Base-by-base conservation (phyloP, 2,888 invertebrate species). In the Nasonovia ribisnigri region DNA sequence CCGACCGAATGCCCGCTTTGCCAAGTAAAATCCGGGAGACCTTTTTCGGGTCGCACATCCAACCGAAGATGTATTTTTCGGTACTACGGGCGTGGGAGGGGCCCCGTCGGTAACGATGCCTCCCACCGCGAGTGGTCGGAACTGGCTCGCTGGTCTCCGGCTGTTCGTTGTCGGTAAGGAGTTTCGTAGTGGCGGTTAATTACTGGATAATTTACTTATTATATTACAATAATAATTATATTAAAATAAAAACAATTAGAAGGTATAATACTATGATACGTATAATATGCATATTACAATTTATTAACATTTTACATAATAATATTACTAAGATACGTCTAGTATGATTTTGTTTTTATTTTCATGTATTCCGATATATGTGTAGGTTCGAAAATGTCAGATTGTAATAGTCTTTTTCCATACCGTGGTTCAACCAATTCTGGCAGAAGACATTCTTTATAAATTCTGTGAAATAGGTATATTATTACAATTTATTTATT, bases 231-330 rank as follows among this genome's bases (percentile, higher is more conserved):
- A 67, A 67, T 67, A 67, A 67, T 67, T 67, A n/a, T 67, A 67
- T 67, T 67, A 67, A 67, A 67, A 67, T 67, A 67, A 67, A 67
- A 67, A 60, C 60, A 60, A 60, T 60, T 60, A 60, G 60, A 67
- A 67, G n/a, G 60, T 67, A 67, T 60, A n/a, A 57, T 57, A 57
- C 57, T 57, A 57, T 57, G 57, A 57, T 57, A 57, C 57, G 26
- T 57, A 57, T 57, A 57, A n/a, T 67, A 67, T 67, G n/a, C n/a
- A n/a, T n/a, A n/a, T n/a, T n/a, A n/a, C n/a, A n/a, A n/a, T n/a
- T n/a, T n/a, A n/a, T n/a, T n/a, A n/a, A n/a, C n/a, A n/a, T n/a
- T n/a, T n/a, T n/a, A n/a, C n/a, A n/a, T n/a, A n/a, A n/a, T n/a
- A n/a, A n/a, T n/a, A n/a, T n/a, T 67, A n/a, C 60, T 67, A 4